Evolutionary conservation across 2,888 invertebrate genomes (phyloP).

Genomic region (Drosophila percnosoma): DNA sequence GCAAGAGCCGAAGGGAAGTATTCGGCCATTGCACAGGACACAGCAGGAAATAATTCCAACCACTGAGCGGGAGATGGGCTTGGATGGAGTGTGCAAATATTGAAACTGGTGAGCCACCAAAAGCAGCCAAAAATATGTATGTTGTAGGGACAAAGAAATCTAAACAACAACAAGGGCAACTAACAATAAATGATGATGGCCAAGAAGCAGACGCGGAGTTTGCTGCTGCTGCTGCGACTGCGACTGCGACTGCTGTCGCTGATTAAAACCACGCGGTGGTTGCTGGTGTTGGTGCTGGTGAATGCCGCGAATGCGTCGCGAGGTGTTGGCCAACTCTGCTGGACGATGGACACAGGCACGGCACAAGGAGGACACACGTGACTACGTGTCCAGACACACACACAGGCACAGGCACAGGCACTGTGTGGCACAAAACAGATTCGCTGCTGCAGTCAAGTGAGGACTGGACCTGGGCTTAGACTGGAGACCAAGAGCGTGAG

Average conservation of each 20-base stretch:
- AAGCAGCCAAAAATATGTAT: conserved; percentile 43
- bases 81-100: conserved; percentile 65
- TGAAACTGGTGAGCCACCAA: conserved; percentile 70
- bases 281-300: conserved; percentile 16
- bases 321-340: conserved; percentile 65
- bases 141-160: conserved; percentile 75
- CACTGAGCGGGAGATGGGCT: conserved; percentile 33
- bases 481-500: background rate
- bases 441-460: conserved; percentile 35
- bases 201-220: conserved; percentile 49
- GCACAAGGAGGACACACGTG: conserved; percentile 51
- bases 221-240: background rate
- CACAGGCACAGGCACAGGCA: conserved; percentile 10
- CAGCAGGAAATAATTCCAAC: conserved; percentile 77
- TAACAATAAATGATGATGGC: conserved; percentile 75
- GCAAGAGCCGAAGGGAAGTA: conserved; percentile 1
- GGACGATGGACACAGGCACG: conserved; percentile 8
- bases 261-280: conserved; percentile 72
- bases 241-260: conserved; percentile 72
- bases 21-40: conserved; percentile 48
- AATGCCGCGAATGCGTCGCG: conserved; percentile 77
- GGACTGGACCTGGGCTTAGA: conserved; percentile 6
- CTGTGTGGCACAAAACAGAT: conserved; percentile 4
- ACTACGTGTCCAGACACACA: conserved; percentile 58
- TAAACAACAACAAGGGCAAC: conserved; percentile 68